phyloP scores from a whole-genome alignment of 2,888 invertebrate species.

The Catocala sponsa region DNA sequence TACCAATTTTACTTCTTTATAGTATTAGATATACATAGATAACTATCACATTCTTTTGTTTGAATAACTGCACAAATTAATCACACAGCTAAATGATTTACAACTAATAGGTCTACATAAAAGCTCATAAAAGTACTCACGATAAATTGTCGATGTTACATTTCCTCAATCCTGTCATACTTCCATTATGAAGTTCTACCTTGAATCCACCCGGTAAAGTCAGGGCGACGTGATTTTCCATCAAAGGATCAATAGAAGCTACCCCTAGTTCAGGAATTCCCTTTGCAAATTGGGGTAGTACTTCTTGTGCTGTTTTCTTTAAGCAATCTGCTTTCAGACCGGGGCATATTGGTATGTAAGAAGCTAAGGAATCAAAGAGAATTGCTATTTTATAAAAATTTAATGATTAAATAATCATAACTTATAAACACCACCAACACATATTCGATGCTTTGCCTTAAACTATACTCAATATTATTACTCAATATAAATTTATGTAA shows the following conservation, averaged over 20 bases:
- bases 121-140: slow-evolving; percentile 54
- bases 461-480: slow-evolving; percentile 1
- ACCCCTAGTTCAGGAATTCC: slow-evolving; percentile 69
- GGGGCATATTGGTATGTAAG: slow-evolving; percentile 63
- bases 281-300: slow-evolving; percentile 65
- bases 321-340: slow-evolving; percentile 68
- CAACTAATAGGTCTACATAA: not conserved
- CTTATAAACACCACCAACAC: no score
- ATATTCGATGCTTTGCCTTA: not conserved
- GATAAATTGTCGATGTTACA: slow-evolving; percentile 66
- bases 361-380: slow-evolving; percentile 17
- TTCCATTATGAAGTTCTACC: slow-evolving; percentile 64
- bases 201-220: slow-evolving; percentile 69
- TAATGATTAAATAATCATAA: no score
- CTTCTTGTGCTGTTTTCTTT: slow-evolving; percentile 64
- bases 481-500: not conserved
- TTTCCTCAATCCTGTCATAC: slow-evolving; percentile 69
- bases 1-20: no score
- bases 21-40: no score
- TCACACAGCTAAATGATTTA: no score
- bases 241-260: slow-evolving; percentile 63
- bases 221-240: slow-evolving; percentile 53
- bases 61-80: no score
- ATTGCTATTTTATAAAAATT: no score
- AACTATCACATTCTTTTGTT: no score